Conservation (phyloP, 2,888 invertebrate genomes). For the Branchellion lobata region DNA sequence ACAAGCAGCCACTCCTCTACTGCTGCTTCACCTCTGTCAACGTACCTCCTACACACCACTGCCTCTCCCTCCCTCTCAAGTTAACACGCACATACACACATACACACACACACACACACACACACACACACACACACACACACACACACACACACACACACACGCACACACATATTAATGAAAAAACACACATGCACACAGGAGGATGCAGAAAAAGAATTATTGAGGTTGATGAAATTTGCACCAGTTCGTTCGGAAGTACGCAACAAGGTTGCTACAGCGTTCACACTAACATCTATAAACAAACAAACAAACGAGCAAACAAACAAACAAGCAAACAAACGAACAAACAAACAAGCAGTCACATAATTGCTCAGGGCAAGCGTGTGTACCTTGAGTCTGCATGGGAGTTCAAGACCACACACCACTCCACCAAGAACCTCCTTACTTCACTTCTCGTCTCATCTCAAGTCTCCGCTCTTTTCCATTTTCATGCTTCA, state of each 20-base stretch:
- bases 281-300: not conserved
- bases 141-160: slow-evolving; percentile 31
- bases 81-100: not conserved
- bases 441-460: too few species aligned
- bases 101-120: slow-evolving; percentile 16
- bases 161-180: slow-evolving; percentile 12
- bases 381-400: too few species aligned
- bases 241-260: not conserved
- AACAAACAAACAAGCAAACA: not conserved
- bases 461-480: too few species aligned
- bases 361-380: not conserved
- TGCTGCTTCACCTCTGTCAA: slow-evolving; percentile 26
- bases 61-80: not conserved
- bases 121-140: slow-evolving; percentile 19
- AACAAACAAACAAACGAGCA: not conserved
- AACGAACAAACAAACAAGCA: not conserved
- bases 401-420: too few species aligned
- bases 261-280: not conserved
- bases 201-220: not conserved
- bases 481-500: too few species aligned
- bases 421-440: not conserved
- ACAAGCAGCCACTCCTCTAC: not conserved
- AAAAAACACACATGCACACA: slow-evolving; percentile 19
- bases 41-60: not conserved
- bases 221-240: not conserved